Evolutionary conservation across 2,113 vertebrate genomes (phyloP).

Genomic region (Coptodon rendalli): DNA sequence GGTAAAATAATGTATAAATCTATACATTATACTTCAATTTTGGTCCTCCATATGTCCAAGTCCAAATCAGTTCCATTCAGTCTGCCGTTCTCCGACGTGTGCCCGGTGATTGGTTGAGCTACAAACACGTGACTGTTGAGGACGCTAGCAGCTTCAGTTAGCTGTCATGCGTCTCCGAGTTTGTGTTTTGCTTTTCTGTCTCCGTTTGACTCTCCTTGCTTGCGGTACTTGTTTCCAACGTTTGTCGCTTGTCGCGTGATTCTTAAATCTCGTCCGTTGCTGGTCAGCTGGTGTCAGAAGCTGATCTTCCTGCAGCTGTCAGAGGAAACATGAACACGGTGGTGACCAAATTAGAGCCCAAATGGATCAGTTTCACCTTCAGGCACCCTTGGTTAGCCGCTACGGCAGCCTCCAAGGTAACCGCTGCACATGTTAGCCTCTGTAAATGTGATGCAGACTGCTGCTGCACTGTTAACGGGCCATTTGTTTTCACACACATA

Average conservation of each 20-base stretch:
- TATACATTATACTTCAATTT: not conserved
- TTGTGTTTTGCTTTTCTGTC: not conserved
- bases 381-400: not conserved
- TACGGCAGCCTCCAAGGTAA: slow-evolving; percentile 8
- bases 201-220: not conserved
- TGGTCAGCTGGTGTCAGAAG: not conserved
- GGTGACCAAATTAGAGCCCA: not conserved
- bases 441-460: not conserved
- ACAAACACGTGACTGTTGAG: not conserved
- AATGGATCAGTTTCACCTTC: slow-evolving; percentile 4
- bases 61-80: not conserved
- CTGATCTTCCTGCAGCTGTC: not conserved
- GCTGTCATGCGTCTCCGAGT: not conserved
- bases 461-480: not conserved
- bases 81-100: not conserved
- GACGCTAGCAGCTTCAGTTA: not conserved
- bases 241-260: not conserved
- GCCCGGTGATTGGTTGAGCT: not conserved
- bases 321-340: slow-evolving; percentile 13
- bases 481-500: not conserved
- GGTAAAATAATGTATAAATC: not conserved
- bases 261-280: fast-evolving
- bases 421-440: not conserved
- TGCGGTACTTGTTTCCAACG: not conserved
- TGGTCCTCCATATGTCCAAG: fast-evolving